A percentile compares a stretch with the other conserved stretches of the same genome.
phyloP scores from a whole-genome alignment of 2,113 vertebrate species.

The Pipra filicauda region DNA sequence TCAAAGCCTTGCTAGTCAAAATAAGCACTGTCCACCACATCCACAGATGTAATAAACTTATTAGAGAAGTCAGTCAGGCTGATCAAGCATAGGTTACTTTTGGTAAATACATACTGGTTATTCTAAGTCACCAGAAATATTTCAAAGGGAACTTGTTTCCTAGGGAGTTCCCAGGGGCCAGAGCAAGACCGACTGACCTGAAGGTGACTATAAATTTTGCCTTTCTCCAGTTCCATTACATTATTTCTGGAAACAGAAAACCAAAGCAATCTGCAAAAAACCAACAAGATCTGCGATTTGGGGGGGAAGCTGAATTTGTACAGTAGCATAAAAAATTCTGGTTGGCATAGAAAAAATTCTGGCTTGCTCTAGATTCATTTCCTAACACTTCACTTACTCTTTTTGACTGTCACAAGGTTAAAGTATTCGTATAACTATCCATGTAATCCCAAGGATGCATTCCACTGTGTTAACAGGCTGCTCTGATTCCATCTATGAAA shows the following conservation, averaged over 20 bases:
- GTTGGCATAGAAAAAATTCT: background rate
- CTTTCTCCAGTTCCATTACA: background rate
- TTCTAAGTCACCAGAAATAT: background rate
- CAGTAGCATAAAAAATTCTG: background rate
- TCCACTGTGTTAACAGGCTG: background rate
- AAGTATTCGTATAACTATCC: background rate
- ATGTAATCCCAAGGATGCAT: background rate
- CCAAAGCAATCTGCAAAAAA: background rate
- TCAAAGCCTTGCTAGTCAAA: background rate
- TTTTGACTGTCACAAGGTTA: background rate
- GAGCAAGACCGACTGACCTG: background rate
- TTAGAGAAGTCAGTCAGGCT: background rate
- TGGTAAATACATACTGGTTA: background rate
- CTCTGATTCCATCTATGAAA: background rate
- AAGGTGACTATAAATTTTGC: background rate
- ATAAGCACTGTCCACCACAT: background rate
- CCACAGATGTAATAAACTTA: background rate
- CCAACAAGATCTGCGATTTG: background rate
- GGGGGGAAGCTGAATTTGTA: background rate
- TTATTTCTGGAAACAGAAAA: background rate
- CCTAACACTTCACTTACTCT: background rate
- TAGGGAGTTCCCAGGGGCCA: rapidly evolving
- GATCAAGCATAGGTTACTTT: background rate
- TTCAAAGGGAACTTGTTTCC: background rate
- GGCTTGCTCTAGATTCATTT: background rate